phyloP scores from a whole-genome alignment of 2,797 vertebrate genomes.

The Chromis chromis region DNA sequence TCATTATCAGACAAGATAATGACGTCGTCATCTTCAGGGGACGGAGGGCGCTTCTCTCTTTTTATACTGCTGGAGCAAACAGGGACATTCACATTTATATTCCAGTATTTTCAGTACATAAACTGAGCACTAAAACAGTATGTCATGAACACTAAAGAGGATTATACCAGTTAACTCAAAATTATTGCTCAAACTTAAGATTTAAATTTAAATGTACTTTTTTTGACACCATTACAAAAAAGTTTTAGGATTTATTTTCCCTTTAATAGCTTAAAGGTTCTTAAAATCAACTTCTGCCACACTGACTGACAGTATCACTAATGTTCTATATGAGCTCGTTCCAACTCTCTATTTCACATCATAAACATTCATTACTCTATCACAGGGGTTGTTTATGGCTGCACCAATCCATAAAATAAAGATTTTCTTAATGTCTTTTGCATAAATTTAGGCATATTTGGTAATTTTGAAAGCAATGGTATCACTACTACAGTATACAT shows the following conservation, averaged over 20 bases:
- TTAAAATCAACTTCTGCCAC: not conserved
- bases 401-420: not conserved
- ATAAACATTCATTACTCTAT: not conserved
- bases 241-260: not conserved
- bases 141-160: not conserved
- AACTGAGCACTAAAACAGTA: not conserved
- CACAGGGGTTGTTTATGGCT: not conserved
- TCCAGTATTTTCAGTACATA: constrained; percentile 18
- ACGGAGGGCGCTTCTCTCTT: constrained; percentile 86
- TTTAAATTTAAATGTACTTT: not conserved
- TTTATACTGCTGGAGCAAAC: constrained; percentile 82
- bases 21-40: constrained; percentile 88
- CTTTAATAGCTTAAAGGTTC: too few species aligned
- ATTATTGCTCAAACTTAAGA: not conserved
- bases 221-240: not conserved
- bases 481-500: not conserved
- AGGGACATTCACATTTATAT: constrained; percentile 2
- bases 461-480: not conserved
- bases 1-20: constrained; percentile 95
- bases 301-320: not conserved
- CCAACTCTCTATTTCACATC: not conserved
- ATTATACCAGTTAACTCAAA: not conserved
- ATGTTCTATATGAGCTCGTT: constrained; percentile 1
- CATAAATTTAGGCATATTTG: not conserved
- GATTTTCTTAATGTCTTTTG: not conserved